Conservation (phyloP, 2,888 invertebrate genomes). For the Tiliacea aurago region DNA sequence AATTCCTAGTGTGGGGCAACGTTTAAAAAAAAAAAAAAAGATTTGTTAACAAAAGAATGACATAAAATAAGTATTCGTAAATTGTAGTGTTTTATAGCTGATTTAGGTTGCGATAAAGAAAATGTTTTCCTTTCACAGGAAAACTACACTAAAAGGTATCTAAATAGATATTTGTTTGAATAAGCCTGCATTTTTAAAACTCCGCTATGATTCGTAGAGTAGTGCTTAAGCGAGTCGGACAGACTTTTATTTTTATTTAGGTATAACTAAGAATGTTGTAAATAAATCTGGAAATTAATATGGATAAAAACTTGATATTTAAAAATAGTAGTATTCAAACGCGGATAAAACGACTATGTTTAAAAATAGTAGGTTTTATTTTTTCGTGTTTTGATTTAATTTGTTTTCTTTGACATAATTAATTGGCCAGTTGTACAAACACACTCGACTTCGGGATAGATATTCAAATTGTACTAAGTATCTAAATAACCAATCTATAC, state of each 20-base stretch:
- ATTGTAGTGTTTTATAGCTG: background rate
- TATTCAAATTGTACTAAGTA: background rate
- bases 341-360: too few relatives aligned
- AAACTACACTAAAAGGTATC: background rate
- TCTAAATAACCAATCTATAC: background rate
- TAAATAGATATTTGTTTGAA: background rate
- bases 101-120: background rate
- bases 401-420: background rate
- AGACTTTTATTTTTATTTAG: background rate
- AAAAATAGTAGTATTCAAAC: background rate
- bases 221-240: constrained; percentile 4
- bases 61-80: background rate
- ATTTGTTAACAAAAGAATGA: background rate
- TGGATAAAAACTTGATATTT: background rate
- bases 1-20: too few relatives aligned
- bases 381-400: constrained; percentile 19
- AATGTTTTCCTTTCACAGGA: background rate
- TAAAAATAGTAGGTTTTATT: constrained; percentile 2
- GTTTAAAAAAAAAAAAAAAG: too few relatives aligned
- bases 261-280: background rate
- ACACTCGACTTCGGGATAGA: background rate
- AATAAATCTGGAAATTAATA: background rate
- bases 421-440: background rate
- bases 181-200: background rate
- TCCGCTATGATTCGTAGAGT: too few relatives aligned